A percentile compares a stretch with the other conserved stretches of the same genome.
phyloP scores from a whole-genome alignment of 1,140 invertebrate genomes.

The Drosophila dunni region DNA sequence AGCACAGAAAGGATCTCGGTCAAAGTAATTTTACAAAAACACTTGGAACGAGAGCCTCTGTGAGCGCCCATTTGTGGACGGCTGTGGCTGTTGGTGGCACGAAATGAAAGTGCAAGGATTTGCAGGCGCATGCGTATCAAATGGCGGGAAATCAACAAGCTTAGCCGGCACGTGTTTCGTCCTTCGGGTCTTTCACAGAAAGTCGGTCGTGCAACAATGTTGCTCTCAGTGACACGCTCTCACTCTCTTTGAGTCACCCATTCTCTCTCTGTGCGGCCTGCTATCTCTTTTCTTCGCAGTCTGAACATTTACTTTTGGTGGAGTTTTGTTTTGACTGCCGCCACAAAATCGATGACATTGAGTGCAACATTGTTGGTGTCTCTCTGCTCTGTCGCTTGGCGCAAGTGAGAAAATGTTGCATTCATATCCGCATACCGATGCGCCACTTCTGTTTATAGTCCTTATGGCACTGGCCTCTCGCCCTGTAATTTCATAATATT shows the following conservation, averaged over 20 bases:
- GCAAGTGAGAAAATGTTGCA: conserved; percentile 40
- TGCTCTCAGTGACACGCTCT: conserved; percentile 53
- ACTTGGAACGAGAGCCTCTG: conserved; percentile 38
- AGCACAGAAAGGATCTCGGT: conserved; percentile 68
- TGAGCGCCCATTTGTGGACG: conserved; percentile 17
- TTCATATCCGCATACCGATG: conserved; percentile 46
- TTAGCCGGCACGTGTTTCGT: conserved; percentile 64
- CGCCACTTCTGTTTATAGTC: conserved; percentile 10
- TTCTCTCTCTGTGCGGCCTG: conserved; percentile 18
- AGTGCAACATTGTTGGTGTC: conserved; percentile 80
- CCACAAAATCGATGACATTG: conserved; percentile 84
- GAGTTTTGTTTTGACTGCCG: conserved; percentile 68
- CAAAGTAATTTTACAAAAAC: conserved; percentile 85
- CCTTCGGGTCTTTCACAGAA: conserved; percentile 60
- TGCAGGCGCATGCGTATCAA: conserved; percentile 54
- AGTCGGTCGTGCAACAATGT: conserved; percentile 83
- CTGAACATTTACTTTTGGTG: conserved; percentile 48
- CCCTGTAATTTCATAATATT: conserved; percentile 71
- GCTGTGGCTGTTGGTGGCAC: conserved; percentile 25
- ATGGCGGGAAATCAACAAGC: conserved; percentile 74
- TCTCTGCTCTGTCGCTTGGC: conserved; percentile 39
- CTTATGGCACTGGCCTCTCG: conserved; percentile 19
- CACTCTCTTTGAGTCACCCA: conserved; percentile 9
- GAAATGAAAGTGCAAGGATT: conserved; percentile 76
- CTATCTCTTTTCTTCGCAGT: conserved; percentile 35